phyloP scores from a whole-genome alignment of 2,888 invertebrate genomes.

The Ptilodon capucinus region DNA sequence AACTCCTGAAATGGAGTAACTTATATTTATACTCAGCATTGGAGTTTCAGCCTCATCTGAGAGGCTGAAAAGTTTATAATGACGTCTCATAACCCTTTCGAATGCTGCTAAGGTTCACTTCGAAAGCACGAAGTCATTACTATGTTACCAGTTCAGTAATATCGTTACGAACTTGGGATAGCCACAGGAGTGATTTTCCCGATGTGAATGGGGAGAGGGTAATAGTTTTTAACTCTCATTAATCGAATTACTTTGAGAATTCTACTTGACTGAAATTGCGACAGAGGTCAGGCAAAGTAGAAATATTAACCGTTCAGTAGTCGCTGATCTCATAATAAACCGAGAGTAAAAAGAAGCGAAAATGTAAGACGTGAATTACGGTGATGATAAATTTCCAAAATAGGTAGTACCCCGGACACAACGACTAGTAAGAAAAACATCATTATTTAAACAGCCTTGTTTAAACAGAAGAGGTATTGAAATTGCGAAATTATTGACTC shows the following conservation, averaged over 20 bases:
- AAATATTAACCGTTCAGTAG: slow-evolving; percentile 1
- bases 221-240: slow-evolving; percentile 22
- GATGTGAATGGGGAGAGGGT: slow-evolving; percentile 4
- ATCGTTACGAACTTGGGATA: slow-evolving; percentile 24
- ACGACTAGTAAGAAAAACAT: not conserved
- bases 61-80: slow-evolving; percentile 22
- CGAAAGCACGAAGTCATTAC: slow-evolving; percentile 34
- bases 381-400: not conserved
- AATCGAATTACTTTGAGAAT: slow-evolving; percentile 6
- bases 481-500: slow-evolving; percentile 20
- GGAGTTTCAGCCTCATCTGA: slow-evolving; percentile 9
- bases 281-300: slow-evolving; percentile 9
- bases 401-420: not conserved
- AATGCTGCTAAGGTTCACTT: slow-evolving; percentile 16
- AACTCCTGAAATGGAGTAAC: not conserved
- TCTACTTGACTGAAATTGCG: slow-evolving; percentile 14
- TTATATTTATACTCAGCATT: slow-evolving; percentile 18
- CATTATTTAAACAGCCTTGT: slow-evolving; percentile 2
- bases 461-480: slow-evolving; percentile 3
- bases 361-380: not conserved
- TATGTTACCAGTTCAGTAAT: slow-evolving; percentile 31
- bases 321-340: not conserved
- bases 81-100: slow-evolving; percentile 21
- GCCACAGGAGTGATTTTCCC: slow-evolving; percentile 16
- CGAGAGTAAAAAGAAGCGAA: not conserved